Conservation (phyloP, 2,888 invertebrate species). For the Sicus ferrugineus region DNA sequence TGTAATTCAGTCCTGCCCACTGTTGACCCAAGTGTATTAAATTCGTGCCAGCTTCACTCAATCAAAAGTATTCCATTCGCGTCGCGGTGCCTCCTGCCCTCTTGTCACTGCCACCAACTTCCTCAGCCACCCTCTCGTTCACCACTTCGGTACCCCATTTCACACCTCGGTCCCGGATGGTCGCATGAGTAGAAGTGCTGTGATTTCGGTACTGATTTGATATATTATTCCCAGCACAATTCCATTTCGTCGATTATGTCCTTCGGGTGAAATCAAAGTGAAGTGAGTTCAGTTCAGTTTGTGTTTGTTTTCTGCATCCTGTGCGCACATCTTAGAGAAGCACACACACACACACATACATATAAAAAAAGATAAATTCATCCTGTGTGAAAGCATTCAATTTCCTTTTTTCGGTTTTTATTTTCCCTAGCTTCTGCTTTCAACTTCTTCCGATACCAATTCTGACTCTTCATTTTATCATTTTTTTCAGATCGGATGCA, state of each 20-base stretch:
- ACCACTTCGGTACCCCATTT: neutral
- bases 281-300: neutral
- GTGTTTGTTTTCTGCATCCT: neutral
- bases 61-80: neutral
- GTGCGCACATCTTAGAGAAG: no score
- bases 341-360: no score
- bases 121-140: neutral
- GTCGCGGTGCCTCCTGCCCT: neutral
- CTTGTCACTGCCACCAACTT: neutral
- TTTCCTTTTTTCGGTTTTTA: neutral
- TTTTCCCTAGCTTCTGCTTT: neutral
- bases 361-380: no score
- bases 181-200: neutral
- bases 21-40: neutral
- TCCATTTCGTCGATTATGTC: slow-evolving; percentile 55
- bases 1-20: neutral
- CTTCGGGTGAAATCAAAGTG: slow-evolving; percentile 47
- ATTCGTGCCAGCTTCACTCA: neutral
- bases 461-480: no score
- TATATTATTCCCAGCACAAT: slow-evolving; percentile 55
- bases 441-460: no score
- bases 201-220: slow-evolving; percentile 31
- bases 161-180: neutral
- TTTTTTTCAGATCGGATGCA: no score
- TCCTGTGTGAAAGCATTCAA: no score